Evolutionary conservation across 2,797 vertebrate species (phyloP).

Genomic region (Capromys pilorides): DNA sequence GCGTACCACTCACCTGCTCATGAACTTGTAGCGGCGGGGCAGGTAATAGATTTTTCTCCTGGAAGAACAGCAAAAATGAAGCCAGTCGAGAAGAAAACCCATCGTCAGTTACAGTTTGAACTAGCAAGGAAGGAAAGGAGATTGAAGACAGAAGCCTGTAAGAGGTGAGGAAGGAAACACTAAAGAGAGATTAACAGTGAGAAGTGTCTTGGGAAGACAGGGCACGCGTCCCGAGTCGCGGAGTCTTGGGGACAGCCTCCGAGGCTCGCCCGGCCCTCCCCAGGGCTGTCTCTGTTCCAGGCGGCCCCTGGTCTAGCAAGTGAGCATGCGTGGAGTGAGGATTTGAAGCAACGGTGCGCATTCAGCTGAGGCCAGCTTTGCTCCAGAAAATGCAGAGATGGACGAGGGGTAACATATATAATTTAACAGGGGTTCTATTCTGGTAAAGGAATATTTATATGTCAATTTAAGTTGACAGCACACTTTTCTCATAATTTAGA

Average conservation of each 20-base stretch:
- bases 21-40: conserved; percentile 94
- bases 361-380: conserved; percentile 7
- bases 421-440: neutral
- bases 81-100: conserved; percentile 93
- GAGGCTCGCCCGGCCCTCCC: neutral
- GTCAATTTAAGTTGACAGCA: neutral
- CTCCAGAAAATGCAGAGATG: conserved; percentile 51
- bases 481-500: neutral
- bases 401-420: neutral
- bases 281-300: conserved; percentile 46
- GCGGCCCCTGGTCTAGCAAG: conserved; percentile 32
- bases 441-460: neutral
- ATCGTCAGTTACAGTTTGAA: conserved; percentile 93
- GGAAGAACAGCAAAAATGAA: conserved; percentile 93
- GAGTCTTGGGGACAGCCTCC: neutral
- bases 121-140: conserved; percentile 93
- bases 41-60: conserved; percentile 98
- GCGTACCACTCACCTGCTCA: conserved; percentile 92
- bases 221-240: conserved; percentile 23
- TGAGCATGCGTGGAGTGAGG: neutral
- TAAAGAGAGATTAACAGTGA: conserved; percentile 90
- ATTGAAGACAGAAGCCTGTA: conserved; percentile 93
- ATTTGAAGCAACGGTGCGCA: conserved; percentile 5
- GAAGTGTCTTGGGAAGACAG: conserved; percentile 83
- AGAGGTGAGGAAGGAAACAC: conserved; percentile 91